These are phyloP conservation scores for Euproctis similis DNA, from an alignment of 2,888 invertebrate species.

Conservation along the genomic window DNA sequence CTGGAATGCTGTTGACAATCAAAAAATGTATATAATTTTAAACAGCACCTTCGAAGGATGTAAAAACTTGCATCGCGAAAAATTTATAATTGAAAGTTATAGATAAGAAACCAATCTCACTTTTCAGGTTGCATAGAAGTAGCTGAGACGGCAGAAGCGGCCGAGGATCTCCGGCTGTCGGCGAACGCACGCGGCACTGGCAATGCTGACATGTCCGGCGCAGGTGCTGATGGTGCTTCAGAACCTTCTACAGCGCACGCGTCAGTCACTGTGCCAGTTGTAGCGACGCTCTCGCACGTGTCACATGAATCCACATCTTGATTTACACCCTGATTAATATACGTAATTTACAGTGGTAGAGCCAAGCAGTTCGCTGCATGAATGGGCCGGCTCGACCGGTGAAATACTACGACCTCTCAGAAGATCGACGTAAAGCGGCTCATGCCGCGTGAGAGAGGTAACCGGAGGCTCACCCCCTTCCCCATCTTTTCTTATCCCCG, in stretches of 20 bases:
- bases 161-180: constrained; percentile 84
- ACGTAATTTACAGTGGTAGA: too few species aligned
- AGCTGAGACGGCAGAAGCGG: constrained; percentile 65
- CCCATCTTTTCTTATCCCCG: too few species aligned
- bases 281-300: constrained; percentile 30
- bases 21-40: too few species aligned
- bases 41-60: too few species aligned
- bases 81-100: too few species aligned
- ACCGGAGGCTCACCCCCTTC: too few species aligned
- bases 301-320: constrained; percentile 40
- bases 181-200: constrained; percentile 88
- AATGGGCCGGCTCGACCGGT: too few species aligned
- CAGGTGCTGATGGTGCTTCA: constrained; percentile 10
- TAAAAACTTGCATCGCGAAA: too few species aligned
- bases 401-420: too few species aligned
- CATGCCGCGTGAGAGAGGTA: too few species aligned
- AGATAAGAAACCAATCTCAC: constrained; percentile 39
- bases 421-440: too few species aligned
- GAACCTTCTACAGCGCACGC: constrained; percentile 8
- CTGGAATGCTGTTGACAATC: constrained; percentile 63
- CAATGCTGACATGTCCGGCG: constrained; percentile 43
- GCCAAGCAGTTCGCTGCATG: too few species aligned
- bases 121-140: constrained; percentile 62
- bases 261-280: constrained; percentile 8
- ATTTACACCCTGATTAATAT: constrained; percentile 27